Conservation (phyloP, 2,888 invertebrate species). For the Trissolcus japonicus region DNA sequence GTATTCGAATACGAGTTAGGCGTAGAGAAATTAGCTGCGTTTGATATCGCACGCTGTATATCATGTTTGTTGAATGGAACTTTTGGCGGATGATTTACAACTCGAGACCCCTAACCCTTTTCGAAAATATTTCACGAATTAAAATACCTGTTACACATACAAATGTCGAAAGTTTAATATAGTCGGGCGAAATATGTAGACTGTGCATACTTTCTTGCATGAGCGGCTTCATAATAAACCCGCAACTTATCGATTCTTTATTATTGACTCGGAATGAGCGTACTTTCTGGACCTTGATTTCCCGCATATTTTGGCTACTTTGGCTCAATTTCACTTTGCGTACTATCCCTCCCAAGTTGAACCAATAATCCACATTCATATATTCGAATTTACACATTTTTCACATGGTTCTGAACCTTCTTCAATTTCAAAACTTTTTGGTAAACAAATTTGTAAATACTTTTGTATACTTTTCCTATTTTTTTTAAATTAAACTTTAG, state of each 20-base stretch:
- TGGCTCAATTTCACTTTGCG: background rate
- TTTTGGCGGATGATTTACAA: background rate
- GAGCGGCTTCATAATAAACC: conserved; percentile 19
- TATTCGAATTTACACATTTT: no score
- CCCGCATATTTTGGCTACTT: conserved; percentile 38
- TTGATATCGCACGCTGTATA: background rate
- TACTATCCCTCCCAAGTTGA: no score
- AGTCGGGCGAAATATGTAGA: conserved; percentile 11
- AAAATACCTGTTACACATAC: conserved; percentile 8
- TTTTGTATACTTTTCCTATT: background rate
- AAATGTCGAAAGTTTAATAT: conserved; percentile 12
- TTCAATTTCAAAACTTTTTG: background rate
- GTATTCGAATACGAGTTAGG: no score
- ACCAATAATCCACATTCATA: no score
- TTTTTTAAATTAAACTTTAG: no score
- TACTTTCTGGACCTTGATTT: conserved; percentile 21
- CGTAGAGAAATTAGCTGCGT: background rate
- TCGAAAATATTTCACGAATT: conserved; percentile 2
- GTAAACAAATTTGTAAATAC: background rate
- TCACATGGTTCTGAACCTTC: background rate
- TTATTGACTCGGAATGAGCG: conserved; percentile 37
- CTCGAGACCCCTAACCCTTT: background rate
- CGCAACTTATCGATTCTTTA: conserved; percentile 30
- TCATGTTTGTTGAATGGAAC: no score
- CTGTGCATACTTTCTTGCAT: conserved; percentile 14